Evolutionary conservation across 2,113 vertebrate species (phyloP).

Genomic region (Peromyscus maniculatus): DNA sequence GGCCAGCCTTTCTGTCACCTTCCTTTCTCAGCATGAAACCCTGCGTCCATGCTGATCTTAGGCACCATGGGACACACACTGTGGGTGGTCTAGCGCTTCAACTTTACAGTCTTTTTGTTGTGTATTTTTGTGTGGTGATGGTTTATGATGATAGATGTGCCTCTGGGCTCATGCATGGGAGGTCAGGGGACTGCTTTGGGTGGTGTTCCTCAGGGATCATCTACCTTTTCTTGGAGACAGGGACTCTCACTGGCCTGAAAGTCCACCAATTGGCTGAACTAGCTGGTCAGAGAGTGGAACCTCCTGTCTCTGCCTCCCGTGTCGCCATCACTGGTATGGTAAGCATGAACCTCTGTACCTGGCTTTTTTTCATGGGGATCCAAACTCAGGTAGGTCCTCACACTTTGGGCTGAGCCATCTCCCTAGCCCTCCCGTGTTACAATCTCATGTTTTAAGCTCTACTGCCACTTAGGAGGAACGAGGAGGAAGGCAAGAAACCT

Average conservation of each 20-base stretch:
- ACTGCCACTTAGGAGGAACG: rapidly evolving
- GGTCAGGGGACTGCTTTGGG: background rate
- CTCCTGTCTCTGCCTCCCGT: background rate
- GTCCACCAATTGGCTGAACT: no score
- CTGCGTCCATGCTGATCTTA: background rate
- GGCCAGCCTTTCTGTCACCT: background rate
- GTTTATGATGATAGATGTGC: no score
- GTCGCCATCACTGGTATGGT: background rate
- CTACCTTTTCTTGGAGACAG: background rate
- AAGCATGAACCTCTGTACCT: background rate
- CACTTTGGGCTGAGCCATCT: background rate
- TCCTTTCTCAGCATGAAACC: background rate
- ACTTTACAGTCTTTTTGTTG: background rate
- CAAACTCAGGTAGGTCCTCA: background rate
- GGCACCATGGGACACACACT: background rate
- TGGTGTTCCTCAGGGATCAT: background rate
- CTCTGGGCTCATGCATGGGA: background rate
- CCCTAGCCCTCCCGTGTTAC: background rate
- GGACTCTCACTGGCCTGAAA: background rate
- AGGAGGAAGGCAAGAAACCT: rapidly evolving
- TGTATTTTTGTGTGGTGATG: background rate
- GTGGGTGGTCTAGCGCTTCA: background rate
- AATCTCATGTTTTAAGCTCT: background rate
- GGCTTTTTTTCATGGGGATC: background rate
- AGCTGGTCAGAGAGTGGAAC: background rate